A percentile compares a stretch with the other conserved stretches of the same genome.
phyloP scores from a whole-genome alignment of 2,888 invertebrate species.

The Noctua comes region DNA sequence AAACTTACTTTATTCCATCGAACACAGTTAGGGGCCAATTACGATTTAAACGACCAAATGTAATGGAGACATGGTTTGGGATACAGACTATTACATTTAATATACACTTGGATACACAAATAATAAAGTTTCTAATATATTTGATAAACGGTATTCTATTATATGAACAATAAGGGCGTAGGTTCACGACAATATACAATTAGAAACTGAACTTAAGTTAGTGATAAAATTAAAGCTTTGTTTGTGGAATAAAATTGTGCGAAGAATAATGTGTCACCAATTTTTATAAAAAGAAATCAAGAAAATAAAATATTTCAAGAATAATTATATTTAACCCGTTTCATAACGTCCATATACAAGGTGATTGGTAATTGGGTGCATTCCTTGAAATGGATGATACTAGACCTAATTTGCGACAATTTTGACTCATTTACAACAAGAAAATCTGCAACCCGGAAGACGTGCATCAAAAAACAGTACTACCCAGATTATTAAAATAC shows the following conservation, averaged over 20 bases:
- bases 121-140: constrained; percentile 20
- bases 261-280: constrained; percentile 58
- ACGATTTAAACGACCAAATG: constrained; percentile 58
- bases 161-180: constrained; percentile 23
- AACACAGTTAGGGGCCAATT: constrained; percentile 57
- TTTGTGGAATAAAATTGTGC: constrained; percentile 53
- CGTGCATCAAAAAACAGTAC: no score
- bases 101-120: constrained; percentile 28
- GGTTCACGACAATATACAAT: constrained; percentile 19
- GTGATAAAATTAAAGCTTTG: constrained; percentile 58
- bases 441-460: no score
- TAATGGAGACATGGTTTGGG: constrained; percentile 53
- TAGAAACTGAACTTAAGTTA: constrained; percentile 31
- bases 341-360: background rate
- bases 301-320: background rate
- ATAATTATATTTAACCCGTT: background rate
- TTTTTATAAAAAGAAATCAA: constrained; percentile 25
- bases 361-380: background rate
- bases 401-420: no score
- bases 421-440: no score
- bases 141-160: constrained; percentile 17
- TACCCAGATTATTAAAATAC: no score
- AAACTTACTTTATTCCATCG: constrained; percentile 51
- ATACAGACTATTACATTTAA: constrained; percentile 11
- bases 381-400: background rate